Percentiles rank a stretch among this genome's conserved stretches.
Conservation (phyloP, 2,113 vertebrate genomes). For the Oenanthe melanoleuca region DNA sequence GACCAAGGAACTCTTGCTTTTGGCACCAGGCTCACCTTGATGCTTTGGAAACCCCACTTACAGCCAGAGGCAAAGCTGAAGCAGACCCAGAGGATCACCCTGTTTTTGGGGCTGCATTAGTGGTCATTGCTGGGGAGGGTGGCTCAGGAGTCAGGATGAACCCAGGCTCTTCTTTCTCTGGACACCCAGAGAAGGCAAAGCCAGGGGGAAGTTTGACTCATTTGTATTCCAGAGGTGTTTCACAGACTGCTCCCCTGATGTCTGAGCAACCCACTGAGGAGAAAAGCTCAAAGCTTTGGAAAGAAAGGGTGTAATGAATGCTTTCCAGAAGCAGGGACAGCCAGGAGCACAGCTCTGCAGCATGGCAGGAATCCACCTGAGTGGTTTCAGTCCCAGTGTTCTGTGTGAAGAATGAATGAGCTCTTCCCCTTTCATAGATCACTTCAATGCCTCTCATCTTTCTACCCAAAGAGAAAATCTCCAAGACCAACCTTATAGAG, state of each 20-base stretch:
- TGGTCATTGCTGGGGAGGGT: not conserved
- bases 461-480: not conserved
- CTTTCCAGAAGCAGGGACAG: not conserved
- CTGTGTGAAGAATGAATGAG: not conserved
- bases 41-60: not conserved
- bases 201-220: not conserved
- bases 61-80: not conserved
- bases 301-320: not conserved
- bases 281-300: not conserved
- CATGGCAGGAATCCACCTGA: not conserved
- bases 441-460: not conserved
- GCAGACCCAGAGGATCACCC: not conserved
- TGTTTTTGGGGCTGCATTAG: accelerated
- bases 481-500: not conserved
- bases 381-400: not conserved
- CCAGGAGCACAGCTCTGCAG: not conserved
- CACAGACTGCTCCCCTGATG: not conserved
- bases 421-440: not conserved
- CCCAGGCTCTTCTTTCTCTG: not conserved
- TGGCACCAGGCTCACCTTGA: not conserved
- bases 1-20: accelerated
- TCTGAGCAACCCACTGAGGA: not conserved
- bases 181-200: not conserved
- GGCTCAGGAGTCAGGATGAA: not conserved
- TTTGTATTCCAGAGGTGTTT: not conserved